Percentiles rank a stretch among this genome's conserved stretches.
These are phyloP conservation scores for Dreissena rostriformis DNA, from an alignment of 1,140 invertebrate species.

Conservation along the genomic window DNA sequence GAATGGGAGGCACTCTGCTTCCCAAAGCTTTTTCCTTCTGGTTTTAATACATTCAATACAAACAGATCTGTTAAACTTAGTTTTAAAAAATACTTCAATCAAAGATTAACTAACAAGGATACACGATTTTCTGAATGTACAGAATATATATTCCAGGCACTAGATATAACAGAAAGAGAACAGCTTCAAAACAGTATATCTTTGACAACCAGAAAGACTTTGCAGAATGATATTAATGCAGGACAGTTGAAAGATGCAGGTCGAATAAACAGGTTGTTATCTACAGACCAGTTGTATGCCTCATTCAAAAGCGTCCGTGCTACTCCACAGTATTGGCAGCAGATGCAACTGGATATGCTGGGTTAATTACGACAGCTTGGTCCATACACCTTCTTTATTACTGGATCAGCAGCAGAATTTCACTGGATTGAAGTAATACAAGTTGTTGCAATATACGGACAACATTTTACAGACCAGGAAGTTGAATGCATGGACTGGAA, in stretches of 20 bases:
- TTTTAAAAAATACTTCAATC: conserved; percentile 46
- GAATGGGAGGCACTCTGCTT: conserved; percentile 43
- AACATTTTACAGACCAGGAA: conserved; percentile 19
- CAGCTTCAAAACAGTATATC: conserved; percentile 47
- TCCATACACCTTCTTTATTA: conserved; percentile 44
- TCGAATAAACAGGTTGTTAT: conserved; percentile 13
- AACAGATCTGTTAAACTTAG: conserved; percentile 30
- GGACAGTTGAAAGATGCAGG: conserved; percentile 40
- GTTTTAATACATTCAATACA: conserved; percentile 41
- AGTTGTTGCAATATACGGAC: conserved; percentile 41
- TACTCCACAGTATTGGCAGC: conserved; percentile 50
- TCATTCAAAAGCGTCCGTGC: conserved; percentile 37
- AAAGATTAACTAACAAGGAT: conserved; percentile 52
- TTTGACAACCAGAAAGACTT: conserved; percentile 48
- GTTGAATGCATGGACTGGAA: conserved; percentile 50
- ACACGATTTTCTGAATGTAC: conserved; percentile 42
- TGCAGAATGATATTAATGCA: conserved; percentile 42
- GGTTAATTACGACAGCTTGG: conserved; percentile 45
- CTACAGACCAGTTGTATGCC: conserved; percentile 32
- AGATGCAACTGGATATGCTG: conserved; percentile 49
- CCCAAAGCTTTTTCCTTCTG: conserved; percentile 51
- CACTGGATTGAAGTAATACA: conserved; percentile 41
- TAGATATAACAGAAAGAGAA: conserved; percentile 46
- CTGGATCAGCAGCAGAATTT: conserved; percentile 52
- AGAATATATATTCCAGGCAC: conserved; percentile 54